These are phyloP conservation scores for Atethmia centrago DNA, from an alignment of 2,888 invertebrate species.

Conservation along the genomic window DNA sequence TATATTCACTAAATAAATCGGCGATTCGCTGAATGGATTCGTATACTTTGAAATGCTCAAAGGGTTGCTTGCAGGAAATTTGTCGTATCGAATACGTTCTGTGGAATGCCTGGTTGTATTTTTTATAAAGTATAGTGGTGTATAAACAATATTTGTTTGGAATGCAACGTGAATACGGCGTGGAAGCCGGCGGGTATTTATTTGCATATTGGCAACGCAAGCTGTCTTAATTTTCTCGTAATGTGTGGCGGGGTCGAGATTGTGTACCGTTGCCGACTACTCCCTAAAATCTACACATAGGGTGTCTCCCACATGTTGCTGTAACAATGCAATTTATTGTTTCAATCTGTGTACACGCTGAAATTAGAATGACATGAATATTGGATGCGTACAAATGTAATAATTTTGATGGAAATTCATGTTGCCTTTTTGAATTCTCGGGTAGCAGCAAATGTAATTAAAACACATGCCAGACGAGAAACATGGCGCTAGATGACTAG, in stretches of 20 bases:
- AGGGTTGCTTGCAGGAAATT: slow-evolving; percentile 26
- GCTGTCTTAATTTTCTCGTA: slow-evolving; percentile 88
- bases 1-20: slow-evolving; percentile 64
- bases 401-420: slow-evolving; percentile 58
- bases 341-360: slow-evolving; percentile 78
- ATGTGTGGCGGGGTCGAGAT: slow-evolving; percentile 78
- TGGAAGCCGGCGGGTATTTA: slow-evolving; percentile 67
- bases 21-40: slow-evolving; percentile 53
- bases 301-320: slow-evolving; percentile 82
- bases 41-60: slow-evolving; percentile 54
- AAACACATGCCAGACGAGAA: slow-evolving; percentile 31
- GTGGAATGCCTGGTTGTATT: slow-evolving; percentile 25
- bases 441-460: slow-evolving; percentile 49
- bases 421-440: slow-evolving; percentile 53
- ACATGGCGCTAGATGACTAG: not conserved
- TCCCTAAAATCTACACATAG: slow-evolving; percentile 39
- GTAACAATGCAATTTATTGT: slow-evolving; percentile 86
- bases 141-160: slow-evolving; percentile 58
- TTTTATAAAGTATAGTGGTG: slow-evolving; percentile 28
- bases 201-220: slow-evolving; percentile 88
- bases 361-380: slow-evolving; percentile 79
- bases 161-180: slow-evolving; percentile 47
- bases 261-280: slow-evolving; percentile 55
- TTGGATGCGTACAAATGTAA: slow-evolving; percentile 69
- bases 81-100: slow-evolving; percentile 23